A percentile compares a stretch with the other conserved stretches of the same genome.
Evolutionary conservation across 2,113 vertebrate genomes (phyloP).

Genomic region (Pycnonotus jocosus): DNA sequence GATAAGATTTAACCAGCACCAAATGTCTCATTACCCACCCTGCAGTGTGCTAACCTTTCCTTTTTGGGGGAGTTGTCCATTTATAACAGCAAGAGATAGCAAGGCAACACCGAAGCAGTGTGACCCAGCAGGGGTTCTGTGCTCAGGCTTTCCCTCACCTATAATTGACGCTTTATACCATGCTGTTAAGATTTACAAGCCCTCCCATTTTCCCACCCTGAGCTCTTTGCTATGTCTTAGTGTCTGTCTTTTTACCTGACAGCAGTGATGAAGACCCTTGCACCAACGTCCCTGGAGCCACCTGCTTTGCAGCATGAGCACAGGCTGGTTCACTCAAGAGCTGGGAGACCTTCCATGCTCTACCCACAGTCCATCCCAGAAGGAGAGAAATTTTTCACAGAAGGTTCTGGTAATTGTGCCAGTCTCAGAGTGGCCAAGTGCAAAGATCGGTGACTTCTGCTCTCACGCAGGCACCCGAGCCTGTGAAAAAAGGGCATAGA

Average conservation of each 20-base stretch:
- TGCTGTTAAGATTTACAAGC: not conserved
- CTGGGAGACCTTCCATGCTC: not conserved
- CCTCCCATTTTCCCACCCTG: accelerated
- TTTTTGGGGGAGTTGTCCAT: not conserved
- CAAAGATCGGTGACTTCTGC: not conserved
- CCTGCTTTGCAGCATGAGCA: not conserved
- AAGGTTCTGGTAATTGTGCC: not conserved
- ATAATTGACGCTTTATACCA: not conserved
- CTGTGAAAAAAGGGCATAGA: not conserved
- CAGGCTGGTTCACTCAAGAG: not conserved
- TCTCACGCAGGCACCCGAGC: accelerated
- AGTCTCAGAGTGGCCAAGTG: not conserved
- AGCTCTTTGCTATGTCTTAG: not conserved
- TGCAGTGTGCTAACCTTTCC: not conserved
- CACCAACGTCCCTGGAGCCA: not conserved
- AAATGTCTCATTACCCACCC: not conserved
- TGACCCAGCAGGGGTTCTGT: not conserved
- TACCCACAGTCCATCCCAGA: not conserved
- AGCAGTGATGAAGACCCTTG: not conserved
- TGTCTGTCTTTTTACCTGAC: not conserved
- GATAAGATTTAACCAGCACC: not conserved
- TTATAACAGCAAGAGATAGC: not conserved
- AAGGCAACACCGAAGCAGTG: not conserved
- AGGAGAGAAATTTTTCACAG: not conserved
- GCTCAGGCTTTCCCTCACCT: not conserved